Percentiles rank a stretch among this genome's conserved stretches.
Evolutionary conservation across 1,140 invertebrate genomes (phyloP).

Genomic region (Hydropsyche tenuis): DNA sequence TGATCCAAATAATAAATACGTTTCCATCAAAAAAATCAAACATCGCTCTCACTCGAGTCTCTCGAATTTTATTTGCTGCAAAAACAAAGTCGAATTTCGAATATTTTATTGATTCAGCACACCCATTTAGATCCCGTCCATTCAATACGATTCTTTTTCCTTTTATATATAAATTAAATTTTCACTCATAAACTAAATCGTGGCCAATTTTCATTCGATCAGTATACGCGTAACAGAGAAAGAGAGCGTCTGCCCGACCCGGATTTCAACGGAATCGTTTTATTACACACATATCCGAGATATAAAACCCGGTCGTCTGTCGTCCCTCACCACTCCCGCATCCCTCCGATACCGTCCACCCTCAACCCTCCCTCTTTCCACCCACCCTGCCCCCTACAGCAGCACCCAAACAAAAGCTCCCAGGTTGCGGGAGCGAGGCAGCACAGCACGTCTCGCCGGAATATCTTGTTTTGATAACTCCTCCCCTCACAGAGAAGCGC

Average conservation of each 20-base stretch:
- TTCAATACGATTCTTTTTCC: no score
- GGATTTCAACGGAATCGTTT: conserved; percentile 23
- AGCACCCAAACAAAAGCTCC: conserved; percentile 28
- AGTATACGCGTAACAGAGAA: no score
- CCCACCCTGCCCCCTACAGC: background rate
- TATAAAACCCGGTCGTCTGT: conserved; percentile 16
- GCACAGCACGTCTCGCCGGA: conserved; percentile 28
- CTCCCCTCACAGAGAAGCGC: background rate
- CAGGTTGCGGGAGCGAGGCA: background rate
- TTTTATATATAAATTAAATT: no score
- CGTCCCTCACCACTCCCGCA: background rate
- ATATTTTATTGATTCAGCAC: no score
- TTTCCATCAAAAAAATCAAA: no score
- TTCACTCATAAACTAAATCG: no score
- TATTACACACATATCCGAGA: conserved; percentile 16
- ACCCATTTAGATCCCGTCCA: no score
- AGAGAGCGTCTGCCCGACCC: background rate
- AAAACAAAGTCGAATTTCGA: no score
- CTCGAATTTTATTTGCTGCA: no score
- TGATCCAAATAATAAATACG: no score
- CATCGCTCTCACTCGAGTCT: no score
- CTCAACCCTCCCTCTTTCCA: background rate
- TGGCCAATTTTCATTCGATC: no score
- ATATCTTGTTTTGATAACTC: conserved; percentile 49
- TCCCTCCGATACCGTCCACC: background rate